Base-by-base conservation (phyloP, 2,797 vertebrate genomes). In the Enteromius radiatus region DNA sequence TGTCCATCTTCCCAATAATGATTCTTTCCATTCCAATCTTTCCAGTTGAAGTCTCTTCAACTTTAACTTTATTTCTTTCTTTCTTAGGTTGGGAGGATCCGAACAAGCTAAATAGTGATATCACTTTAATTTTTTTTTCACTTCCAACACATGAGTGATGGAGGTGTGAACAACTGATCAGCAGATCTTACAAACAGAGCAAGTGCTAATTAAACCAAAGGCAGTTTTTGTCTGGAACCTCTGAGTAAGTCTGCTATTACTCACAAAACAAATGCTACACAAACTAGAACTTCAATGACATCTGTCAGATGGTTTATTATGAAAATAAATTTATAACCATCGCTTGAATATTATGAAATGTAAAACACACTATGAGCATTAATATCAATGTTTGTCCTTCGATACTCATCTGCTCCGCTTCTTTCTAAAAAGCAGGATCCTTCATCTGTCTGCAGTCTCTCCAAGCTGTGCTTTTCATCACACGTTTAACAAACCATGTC, bases 401-500 rank as follows among this genome's bases (percentile, higher is more conserved):
- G 71, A 38, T 43, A 70, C 61, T 68, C 36, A 61, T 63, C 76
- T 74, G 21, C 33, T 63, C 67, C 41, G 15, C 26, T 21, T 68
- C 71, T 84, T 65, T 78, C 54, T 80, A 63, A 81, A 81, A 45
- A 65, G 69, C 54, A 65, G 28, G 84, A 80, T 78, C 87, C 78
- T 65, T 68, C 56, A 41, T 93, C 92, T 92, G 92, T 61, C 83
- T 84, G 89, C 91, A 88, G 89, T 89, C 88, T 91, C 88, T 80
- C 86, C 59, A 88, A 88, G 87, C 85, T 90, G 91, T 88, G 91
- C 89, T 92, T 92, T 91, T 83, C 87, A 89, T 67, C 86, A 90
- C 47, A 88, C 91, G 92, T 90, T 92, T 91, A 95, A 94, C 89
- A 90, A 95, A 90, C 92, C 92, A 49, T 92, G 88, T 85, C 88